These are phyloP conservation scores for Caligus rogercresseyi DNA, from an alignment of 1,140 invertebrate genomes.

Conservation along the genomic window DNA sequence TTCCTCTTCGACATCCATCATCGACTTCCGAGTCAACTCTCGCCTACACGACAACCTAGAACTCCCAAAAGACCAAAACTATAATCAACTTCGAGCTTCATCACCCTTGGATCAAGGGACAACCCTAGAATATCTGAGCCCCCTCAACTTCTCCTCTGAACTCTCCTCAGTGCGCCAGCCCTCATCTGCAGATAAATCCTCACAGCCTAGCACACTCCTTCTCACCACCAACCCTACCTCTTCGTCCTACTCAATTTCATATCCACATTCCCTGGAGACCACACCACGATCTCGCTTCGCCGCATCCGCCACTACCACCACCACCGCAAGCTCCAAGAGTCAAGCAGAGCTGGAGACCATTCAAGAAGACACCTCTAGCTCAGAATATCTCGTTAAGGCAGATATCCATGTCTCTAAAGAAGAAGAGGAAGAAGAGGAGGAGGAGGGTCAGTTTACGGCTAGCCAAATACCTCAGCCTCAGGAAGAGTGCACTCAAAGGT, in stretches of 20 bases:
- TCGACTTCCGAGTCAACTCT: neutral
- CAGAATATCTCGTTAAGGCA: neutral
- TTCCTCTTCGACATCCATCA: neutral
- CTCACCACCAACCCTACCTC: neutral
- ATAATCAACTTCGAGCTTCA: neutral
- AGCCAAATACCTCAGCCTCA: neutral
- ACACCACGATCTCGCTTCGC: neutral
- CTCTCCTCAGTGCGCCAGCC: neutral
- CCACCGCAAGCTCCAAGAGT: neutral
- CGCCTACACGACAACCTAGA: neutral
- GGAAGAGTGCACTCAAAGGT: neutral
- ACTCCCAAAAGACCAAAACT: neutral
- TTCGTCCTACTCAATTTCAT: neutral
- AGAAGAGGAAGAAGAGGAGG: neutral
- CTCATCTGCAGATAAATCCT: neutral
- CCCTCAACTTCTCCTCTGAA: neutral
- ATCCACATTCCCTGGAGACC: neutral
- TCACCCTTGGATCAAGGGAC: neutral
- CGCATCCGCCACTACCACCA: too few species aligned
- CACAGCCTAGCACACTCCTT: neutral
- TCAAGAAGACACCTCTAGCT: neutral
- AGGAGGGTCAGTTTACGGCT: neutral
- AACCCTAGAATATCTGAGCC: neutral
- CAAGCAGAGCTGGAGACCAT: neutral
- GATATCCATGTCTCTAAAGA: too few species aligned